phyloP scores from a whole-genome alignment of 2,888 invertebrate genomes.

The Pammene fasciana region DNA sequence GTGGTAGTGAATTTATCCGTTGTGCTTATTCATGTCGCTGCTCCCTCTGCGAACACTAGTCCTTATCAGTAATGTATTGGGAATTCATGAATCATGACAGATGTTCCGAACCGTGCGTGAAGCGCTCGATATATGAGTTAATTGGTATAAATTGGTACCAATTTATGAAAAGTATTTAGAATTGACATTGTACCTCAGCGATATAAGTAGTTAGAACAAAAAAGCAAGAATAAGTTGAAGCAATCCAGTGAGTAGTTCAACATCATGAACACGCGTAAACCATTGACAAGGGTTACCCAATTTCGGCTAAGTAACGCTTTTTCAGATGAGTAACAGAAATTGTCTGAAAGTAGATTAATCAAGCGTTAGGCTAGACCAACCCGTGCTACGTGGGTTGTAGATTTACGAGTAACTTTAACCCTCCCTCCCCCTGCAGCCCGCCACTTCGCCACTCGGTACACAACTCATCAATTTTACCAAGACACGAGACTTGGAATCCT shows the following conservation, averaged over 20 bases:
- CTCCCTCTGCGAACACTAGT: too few species aligned
- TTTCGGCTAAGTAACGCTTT: conserved; percentile 57
- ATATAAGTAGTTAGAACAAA: not conserved
- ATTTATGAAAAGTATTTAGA: not conserved
- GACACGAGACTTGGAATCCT: conserved; percentile 72
- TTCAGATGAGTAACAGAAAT: conserved; percentile 67
- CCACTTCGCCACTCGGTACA: conserved; percentile 54
- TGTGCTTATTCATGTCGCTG: too few species aligned
- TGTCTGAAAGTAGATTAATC: conserved; percentile 74
- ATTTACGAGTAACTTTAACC: conserved; percentile 68
- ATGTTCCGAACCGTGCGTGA: conserved; percentile 40
- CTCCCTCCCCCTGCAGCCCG: conserved; percentile 42
- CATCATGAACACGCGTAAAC: conserved; percentile 1
- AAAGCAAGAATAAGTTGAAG: not conserved
- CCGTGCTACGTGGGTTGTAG: conserved; percentile 66
- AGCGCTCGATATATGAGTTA: not conserved
- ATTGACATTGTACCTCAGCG: not conserved
- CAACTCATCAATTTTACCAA: conserved; percentile 78
- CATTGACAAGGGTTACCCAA: conserved; percentile 49
- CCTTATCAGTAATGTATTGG: conserved; percentile 3
- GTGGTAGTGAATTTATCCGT: too few species aligned
- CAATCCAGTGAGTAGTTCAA: not conserved
- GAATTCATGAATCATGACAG: conserved; percentile 28
- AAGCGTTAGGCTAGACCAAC: conserved; percentile 61
- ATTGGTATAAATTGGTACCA: conserved; percentile 1